Evolutionary conservation across 2,888 invertebrate genomes (phyloP), one percentile per base, ranked within the genome.

Genomic region (Vanessa cardui): DNA sequence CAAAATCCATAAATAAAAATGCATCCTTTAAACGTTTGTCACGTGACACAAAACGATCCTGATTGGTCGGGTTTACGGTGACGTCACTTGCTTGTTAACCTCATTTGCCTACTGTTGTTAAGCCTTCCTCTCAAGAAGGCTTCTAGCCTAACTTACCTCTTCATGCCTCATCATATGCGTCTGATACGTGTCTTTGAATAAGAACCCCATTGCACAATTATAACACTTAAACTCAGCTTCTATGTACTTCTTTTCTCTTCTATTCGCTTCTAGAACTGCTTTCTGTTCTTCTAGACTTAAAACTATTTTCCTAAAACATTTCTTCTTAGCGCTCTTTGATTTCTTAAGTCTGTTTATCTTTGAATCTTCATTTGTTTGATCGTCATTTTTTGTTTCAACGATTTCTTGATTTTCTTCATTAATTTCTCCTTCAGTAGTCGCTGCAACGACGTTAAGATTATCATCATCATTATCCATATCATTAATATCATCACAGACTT

Each of bases 91-190:
- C n/a, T n/a, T n/a, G n/a, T n/a, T n/a, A n/a, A n/a, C n/a, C n/a
- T n/a, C n/a, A n/a, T n/a, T n/a, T n/a, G n/a, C n/a, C n/a, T n/a
- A n/a, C n/a, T n/a, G n/a, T n/a, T n/a, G n/a, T n/a, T n/a, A n/a
- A n/a, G n/a, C 12, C 39, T 39, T 39, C 6, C 47, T 18, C n/a
- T 2, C n/a, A 6, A 26, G 26, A 7, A 52, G 1, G 26, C 26
- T 26, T 26, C 3, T 1, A 21, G 21, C 6, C 16, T 16, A 16
- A 66, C 74, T 69, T 74, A 92, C 92, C 84, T 92, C 92, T 77
- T 92, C 92, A 77, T 92, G 92, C 4, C 92, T 77, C 89, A 92
- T 90, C 92, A 92, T 92, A 73, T 92, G 92, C 0, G 89, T 79
- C 58, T 92, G 92, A 72, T 91, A 89, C 0, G 90, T 86, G 67